These are phyloP conservation scores for Macrocentrus cingulum DNA, from an alignment of 1,140 invertebrate genomes.

Conservation along the genomic window DNA sequence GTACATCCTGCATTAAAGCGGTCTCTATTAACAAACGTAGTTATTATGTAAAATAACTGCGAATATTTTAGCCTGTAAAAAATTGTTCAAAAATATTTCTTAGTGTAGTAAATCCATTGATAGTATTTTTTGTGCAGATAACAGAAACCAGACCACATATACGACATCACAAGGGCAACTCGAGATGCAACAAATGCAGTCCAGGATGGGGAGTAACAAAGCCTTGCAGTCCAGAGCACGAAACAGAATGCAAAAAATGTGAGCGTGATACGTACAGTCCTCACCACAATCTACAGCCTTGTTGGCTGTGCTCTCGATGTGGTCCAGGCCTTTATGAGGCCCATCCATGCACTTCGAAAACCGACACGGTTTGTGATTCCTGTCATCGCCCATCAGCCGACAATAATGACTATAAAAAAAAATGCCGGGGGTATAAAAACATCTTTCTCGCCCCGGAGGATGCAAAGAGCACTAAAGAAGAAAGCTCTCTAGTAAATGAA, in stretches of 20 bases:
- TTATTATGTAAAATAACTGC: too few species aligned
- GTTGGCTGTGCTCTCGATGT: conserved; percentile 59
- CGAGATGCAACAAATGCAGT: conserved; percentile 52
- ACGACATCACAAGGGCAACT: conserved; percentile 49
- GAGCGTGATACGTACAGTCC: conserved; percentile 53
- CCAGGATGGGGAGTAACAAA: conserved; percentile 57
- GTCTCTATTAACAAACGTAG: conserved; percentile 5
- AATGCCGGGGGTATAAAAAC: conserved; percentile 41
- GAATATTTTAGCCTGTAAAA: too few species aligned
- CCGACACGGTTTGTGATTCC: conserved; percentile 60
- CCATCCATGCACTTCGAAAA: conserved; percentile 49
- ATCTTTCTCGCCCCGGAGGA: conserved; percentile 55
- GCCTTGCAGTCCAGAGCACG: conserved; percentile 43
- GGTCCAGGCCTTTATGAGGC: conserved; percentile 58
- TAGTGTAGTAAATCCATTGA: not conserved
- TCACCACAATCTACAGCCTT: conserved; percentile 54
- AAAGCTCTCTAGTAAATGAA: conserved; percentile 52
- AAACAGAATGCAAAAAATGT: conserved; percentile 56
- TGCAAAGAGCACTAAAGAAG: conserved; percentile 47
- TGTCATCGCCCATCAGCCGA: conserved; percentile 48
- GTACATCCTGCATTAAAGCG: conserved; percentile 9
- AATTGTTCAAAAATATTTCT: not conserved
- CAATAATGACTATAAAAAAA: conserved; percentile 47
- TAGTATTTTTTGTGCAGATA: conserved; percentile 36
- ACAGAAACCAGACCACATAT: conserved; percentile 45